Conservation (phyloP, 2,888 invertebrate species). For the Phalera bucephala region DNA sequence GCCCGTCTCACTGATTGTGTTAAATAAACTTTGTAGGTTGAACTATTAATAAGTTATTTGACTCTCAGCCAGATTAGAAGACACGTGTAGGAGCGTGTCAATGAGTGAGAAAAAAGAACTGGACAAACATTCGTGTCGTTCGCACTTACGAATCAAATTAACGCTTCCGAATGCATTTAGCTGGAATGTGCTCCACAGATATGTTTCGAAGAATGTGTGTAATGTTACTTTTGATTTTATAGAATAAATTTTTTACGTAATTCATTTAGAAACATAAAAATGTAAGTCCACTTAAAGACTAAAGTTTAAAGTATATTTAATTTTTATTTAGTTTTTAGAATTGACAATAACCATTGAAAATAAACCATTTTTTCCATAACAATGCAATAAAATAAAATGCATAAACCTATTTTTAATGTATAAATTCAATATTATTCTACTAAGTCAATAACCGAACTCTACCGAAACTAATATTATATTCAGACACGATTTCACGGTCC, state of each 20-base stretch:
- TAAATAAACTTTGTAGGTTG: slow-evolving; percentile 24
- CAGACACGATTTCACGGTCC: slow-evolving; percentile 2
- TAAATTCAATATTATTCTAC: neutral
- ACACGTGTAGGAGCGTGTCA: slow-evolving; percentile 14
- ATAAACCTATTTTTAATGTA: too few relatives aligned
- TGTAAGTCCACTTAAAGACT: too few relatives aligned
- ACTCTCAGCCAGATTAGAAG: slow-evolving; percentile 25
- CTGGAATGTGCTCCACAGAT: too few relatives aligned
- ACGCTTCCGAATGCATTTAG: slow-evolving; percentile 3
- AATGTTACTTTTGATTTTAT: too few relatives aligned
- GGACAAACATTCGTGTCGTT: slow-evolving; percentile 9
- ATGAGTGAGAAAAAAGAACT: slow-evolving; percentile 13
- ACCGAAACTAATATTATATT: neutral
- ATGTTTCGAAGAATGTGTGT: too few relatives aligned
- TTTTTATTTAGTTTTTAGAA: too few relatives aligned
- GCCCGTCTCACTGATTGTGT: slow-evolving; percentile 13
- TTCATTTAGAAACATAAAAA: too few relatives aligned
- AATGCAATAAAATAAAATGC: too few relatives aligned
- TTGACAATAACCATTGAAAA: too few relatives aligned
- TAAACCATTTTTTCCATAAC: too few relatives aligned
- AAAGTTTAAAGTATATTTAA: too few relatives aligned
- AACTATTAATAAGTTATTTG: slow-evolving; percentile 28
- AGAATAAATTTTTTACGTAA: too few relatives aligned
- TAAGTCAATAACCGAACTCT: neutral
- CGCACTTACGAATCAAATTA: slow-evolving; percentile 7